Percentiles rank a stretch among this genome's conserved stretches.
Evolutionary conservation across 2,113 vertebrate species (phyloP).

Genomic region (Myrmecobius fasciatus): DNA sequence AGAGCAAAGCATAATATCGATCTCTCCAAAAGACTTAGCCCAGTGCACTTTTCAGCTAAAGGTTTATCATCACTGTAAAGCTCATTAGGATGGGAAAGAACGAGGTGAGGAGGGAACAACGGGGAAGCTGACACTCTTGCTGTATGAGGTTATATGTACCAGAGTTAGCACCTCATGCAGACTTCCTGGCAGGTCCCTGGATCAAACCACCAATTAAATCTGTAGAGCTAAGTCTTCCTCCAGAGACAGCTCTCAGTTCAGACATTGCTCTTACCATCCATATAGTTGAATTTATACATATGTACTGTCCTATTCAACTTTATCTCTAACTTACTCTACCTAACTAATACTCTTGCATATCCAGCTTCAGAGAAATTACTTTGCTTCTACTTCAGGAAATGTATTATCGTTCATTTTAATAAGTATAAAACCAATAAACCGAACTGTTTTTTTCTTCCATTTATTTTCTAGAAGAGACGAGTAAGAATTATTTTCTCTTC

Average conservation of each 20-base stretch:
- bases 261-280: background rate
- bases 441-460: slow-evolving; percentile 31
- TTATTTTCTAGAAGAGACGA: background rate
- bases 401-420: slow-evolving; percentile 24
- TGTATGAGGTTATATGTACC: background rate
- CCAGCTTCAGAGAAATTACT: slow-evolving; percentile 11
- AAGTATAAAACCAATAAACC: slow-evolving; percentile 52
- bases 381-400: slow-evolving; percentile 16
- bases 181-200: slow-evolving; percentile 9
- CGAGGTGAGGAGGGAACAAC: background rate
- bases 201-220: background rate
- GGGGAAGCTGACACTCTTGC: background rate
- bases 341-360: background rate
- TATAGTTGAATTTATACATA: background rate
- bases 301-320: background rate
- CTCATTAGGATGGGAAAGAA: background rate
- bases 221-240: background rate
- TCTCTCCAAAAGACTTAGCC: background rate
- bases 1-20: background rate
- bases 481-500: background rate
- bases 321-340: too few species aligned
- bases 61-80: slow-evolving; percentile 7
- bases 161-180: background rate
- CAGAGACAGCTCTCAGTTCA: background rate
- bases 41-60: background rate